Evolutionary conservation across 2,113 vertebrate species (phyloP).

Genomic region (Nibea coibor): DNA sequence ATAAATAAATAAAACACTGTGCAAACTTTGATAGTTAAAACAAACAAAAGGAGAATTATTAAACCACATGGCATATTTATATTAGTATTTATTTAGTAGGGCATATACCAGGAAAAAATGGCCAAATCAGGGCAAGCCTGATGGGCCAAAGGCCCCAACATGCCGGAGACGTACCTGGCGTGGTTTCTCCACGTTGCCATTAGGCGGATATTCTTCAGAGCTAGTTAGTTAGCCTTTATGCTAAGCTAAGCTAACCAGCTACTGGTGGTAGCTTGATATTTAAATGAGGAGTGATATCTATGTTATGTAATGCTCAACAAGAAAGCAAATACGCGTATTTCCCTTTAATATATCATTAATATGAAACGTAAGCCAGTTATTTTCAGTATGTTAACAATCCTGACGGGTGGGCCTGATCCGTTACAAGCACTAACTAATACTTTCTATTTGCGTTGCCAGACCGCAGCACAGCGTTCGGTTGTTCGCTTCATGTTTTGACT

Average conservation of each 20-base stretch:
- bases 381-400: conserved; percentile 4
- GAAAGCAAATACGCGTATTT: neutral
- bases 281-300: neutral
- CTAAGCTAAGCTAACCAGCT: neutral
- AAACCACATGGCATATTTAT: too few relatives aligned
- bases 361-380: conserved; percentile 1
- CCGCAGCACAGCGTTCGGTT: conserved; percentile 39
- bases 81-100: too few relatives aligned
- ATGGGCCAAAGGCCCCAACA: too few relatives aligned
- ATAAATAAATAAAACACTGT: too few relatives aligned
- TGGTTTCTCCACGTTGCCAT: neutral
- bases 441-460: conserved; percentile 25
- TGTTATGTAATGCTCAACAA: neutral
- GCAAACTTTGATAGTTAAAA: too few relatives aligned
- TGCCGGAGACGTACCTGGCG: too few relatives aligned
- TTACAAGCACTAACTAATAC: conserved; percentile 4
- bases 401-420: neutral
- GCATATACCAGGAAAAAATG: too few relatives aligned
- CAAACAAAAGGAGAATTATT: too few relatives aligned
- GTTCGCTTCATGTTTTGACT: conserved; percentile 38
- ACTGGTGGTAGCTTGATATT: neutral
- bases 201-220: neutral
- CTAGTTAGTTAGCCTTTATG: neutral
- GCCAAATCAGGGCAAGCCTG: too few relatives aligned
- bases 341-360: neutral